Evolutionary conservation across 2,888 invertebrate genomes (phyloP), one percentile per base, ranked within the genome.

Genomic region (Pseudococcus longispinus): DNA sequence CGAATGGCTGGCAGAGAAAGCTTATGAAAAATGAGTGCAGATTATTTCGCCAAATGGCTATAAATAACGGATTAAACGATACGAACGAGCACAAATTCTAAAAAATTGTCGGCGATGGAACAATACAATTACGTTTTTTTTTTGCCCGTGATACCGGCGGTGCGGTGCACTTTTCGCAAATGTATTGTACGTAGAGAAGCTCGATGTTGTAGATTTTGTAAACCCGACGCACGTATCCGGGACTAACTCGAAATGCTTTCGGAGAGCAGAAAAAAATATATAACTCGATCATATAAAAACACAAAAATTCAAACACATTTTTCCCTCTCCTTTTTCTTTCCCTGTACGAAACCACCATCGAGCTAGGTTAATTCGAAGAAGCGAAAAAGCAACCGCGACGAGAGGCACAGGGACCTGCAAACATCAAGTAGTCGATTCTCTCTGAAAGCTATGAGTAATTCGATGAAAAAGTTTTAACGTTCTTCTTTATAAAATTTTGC

Each of bases 1-100:
- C 70, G 20, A 70, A 70, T 70, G 70, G 70, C 70, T 70, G 70
- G 29, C 11, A 29, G 13, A 70, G 70, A 70, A 70, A 70, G 70
- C 29, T 29, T 70, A 29, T 70, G 70, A 70, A 70, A 70, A 70
- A 70, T 29, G 70, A 70, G 70, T 29, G 70, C 70, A 70, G 70
- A 70, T 70, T 70, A 70, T 70, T 70, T 70, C 70, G 70, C 70
- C 70, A 29, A 70, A 70, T 32, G 29, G 70, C 70, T 70, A 70
- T 70, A 70, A 70, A 70, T 70, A 70, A 70, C 70, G 70, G 70
- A 70, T 70, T 70, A 70, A 70, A 70, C 70, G 70, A 70, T 70
- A 70, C 29, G 70, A 70, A 70, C 29, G 70, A 70, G 70, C 70
- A 70, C 70, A 70, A 70, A 70, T 70, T 70, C 70, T 70, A 70